Conservation (phyloP, 2,113 vertebrate genomes). For the Calypte anna region DNA sequence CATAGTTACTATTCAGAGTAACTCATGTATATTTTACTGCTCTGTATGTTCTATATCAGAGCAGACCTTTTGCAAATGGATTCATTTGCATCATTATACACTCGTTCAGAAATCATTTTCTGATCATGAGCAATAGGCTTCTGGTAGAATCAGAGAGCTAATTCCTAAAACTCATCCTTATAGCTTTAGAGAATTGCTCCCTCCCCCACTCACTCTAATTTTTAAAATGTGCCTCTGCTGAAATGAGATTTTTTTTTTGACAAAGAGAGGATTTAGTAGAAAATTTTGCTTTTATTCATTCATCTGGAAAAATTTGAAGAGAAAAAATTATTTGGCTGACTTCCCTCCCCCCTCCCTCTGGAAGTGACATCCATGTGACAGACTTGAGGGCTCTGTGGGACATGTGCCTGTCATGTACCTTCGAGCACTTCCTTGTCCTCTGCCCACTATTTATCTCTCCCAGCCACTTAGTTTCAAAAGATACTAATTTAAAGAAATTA, state of each 20-base stretch:
- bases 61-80: conserved; percentile 51
- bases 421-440: background rate
- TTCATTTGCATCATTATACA: conserved; percentile 35
- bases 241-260: background rate
- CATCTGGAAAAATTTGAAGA: background rate
- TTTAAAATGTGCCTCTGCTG: background rate
- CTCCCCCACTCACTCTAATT: background rate
- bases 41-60: background rate
- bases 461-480: background rate
- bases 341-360: background rate
- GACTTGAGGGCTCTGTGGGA: background rate
- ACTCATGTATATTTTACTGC: background rate
- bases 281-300: background rate
- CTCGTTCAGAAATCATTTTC: conserved; percentile 7
- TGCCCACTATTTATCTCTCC: background rate
- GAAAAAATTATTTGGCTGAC: background rate
- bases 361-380: background rate
- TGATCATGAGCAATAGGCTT: background rate
- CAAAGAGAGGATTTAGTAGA: background rate
- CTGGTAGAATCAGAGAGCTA: background rate
- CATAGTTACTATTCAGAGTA: conserved; percentile 13
- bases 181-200: background rate
- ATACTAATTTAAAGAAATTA: background rate
- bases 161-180: background rate
- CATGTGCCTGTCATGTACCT: background rate